Conservation (phyloP, 2,113 vertebrate genomes). For the Phalacrocorax aristotelis region DNA sequence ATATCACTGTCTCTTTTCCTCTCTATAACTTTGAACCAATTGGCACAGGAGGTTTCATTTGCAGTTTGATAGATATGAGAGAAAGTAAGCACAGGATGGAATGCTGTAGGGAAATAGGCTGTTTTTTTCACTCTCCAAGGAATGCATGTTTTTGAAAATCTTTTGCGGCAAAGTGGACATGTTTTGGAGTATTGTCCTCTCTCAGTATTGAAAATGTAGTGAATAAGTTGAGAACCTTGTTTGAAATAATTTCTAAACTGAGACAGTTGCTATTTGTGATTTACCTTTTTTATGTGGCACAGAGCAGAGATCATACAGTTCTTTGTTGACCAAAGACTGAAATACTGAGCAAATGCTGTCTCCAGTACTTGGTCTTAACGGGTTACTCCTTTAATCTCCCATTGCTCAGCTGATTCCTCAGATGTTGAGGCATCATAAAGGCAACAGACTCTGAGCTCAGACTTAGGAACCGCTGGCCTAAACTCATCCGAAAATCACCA, state of each 20-base stretch:
- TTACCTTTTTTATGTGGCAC: background rate
- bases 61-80: background rate
- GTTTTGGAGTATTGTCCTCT: background rate
- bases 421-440: background rate
- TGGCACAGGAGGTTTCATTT: conserved; percentile 8
- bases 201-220: background rate
- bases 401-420: background rate
- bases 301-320: background rate
- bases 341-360: background rate
- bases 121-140: background rate
- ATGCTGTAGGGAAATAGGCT: background rate
- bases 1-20: background rate
- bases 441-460: background rate
- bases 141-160: background rate
- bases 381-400: background rate
- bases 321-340: background rate
- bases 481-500: background rate
- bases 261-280: background rate
- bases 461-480: background rate
- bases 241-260: background rate
- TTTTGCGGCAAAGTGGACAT: background rate
- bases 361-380: background rate
- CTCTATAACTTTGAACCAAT: background rate
- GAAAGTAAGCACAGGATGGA: background rate
- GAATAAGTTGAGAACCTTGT: background rate